Evolutionary conservation across 2,888 invertebrate species (phyloP), one percentile per base, ranked within the genome.

Genomic region (Aleiodes leptofemur): DNA sequence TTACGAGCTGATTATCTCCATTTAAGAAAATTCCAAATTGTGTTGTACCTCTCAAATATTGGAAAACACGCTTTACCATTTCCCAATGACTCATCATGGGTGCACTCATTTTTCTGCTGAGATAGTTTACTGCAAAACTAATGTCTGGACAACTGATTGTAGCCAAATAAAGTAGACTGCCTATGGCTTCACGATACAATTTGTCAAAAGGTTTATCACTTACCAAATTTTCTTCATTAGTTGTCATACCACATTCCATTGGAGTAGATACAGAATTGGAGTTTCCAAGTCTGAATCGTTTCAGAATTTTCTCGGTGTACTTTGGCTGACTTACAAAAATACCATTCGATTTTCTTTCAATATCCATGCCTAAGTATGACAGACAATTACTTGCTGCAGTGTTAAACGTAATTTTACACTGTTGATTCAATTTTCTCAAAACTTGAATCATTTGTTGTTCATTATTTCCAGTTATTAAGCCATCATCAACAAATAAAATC

Each of bases 81-180:
- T n/a, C n/a, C n/a, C n/a, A n/a, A n/a, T n/a, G n/a, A n/a, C n/a
- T n/a, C n/a, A n/a, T n/a, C n/a, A n/a, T n/a, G n/a, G n/a, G n/a
- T n/a, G n/a, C n/a, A n/a, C n/a, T n/a, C n/a, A n/a, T n/a, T n/a
- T n/a, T n/a, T n/a, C n/a, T n/a, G n/a, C n/a, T n/a, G n/a, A n/a
- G n/a, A n/a, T 83, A 81, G 70, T 80, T 83, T 16, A 83, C 83
- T 16, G 80, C 71, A 77, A 81, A 84, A 69, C 81, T 79, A 14
- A 85, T 85, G 53, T 83, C 83, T 11, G 85, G 82, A 43, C 83
- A 75, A 57, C 81, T 78, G 57, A 83, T 82, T 7, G 80, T 83
- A 34, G 76, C 23, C 43, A 83, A 51, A 75, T 83, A 82, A 7
- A 79, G 55, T 50, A 83, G 13, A 56, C 80, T 80, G 11, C 79